Conservation (phyloP, 2,888 invertebrate species). For the Hypselothyrea guttata region DNA sequence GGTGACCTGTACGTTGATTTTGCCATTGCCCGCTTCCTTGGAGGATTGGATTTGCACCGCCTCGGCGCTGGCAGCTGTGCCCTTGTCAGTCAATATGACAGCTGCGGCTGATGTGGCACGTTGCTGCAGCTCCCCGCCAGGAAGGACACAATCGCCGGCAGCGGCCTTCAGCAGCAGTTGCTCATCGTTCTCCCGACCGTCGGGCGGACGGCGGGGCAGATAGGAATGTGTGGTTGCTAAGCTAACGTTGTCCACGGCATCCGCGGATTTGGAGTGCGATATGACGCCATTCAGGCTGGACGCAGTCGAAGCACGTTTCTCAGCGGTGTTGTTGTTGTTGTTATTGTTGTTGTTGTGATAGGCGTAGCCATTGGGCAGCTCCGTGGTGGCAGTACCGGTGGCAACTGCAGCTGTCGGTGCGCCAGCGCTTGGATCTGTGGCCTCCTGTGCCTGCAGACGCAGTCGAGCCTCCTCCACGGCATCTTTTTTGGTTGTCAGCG, state of each 20-base stretch:
- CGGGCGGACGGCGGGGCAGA: conserved; percentile 85
- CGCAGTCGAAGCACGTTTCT: conserved; percentile 66
- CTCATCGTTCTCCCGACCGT: conserved; percentile 91
- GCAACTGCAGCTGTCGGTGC: conserved; percentile 15
- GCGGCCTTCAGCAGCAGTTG: conserved; percentile 60
- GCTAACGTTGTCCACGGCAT: conserved; percentile 72
- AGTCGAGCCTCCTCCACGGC: conserved; percentile 95
- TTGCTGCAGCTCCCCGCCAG: conserved; percentile 61
- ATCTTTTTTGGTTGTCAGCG: conserved; percentile 95
- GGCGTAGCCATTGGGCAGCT: conserved; percentile 60
- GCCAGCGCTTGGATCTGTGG: conserved; percentile 67
- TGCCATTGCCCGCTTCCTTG: conserved; percentile 88
- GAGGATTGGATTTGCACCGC: conserved; percentile 82
- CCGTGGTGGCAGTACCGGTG: conserved; percentile 34
- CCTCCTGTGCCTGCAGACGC: conserved; percentile 86
- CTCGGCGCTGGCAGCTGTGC: conserved; percentile 72
- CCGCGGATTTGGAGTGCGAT: conserved; percentile 73
- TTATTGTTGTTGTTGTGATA: conserved; percentile 33
- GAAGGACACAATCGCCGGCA: conserved; percentile 5
- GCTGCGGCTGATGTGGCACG: conserved; percentile 82
- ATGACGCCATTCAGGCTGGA: conserved; percentile 63
- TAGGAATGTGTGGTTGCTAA: conserved; percentile 77
- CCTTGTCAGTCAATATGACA: conserved; percentile 84
- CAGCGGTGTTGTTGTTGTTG: conserved; percentile 49
- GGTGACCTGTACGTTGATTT: conserved; percentile 94